These are phyloP conservation scores for Myotis daubentonii DNA, from an alignment of 2,797 vertebrate species.

Conservation along the genomic window DNA sequence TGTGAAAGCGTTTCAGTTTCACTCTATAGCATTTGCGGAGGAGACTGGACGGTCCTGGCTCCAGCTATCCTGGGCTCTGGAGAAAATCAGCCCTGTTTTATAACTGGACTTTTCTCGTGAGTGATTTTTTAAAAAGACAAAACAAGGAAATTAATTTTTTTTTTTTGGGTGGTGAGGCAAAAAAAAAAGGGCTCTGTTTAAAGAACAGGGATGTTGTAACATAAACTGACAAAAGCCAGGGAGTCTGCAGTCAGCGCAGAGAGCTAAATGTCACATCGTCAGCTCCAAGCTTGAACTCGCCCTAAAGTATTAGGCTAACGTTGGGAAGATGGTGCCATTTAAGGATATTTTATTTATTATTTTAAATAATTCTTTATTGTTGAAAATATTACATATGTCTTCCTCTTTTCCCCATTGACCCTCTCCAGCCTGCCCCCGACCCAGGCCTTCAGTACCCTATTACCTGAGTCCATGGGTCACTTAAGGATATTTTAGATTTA, in stretches of 20 bases:
- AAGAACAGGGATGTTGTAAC: constrained; percentile 69
- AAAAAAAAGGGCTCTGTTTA: constrained; percentile 56
- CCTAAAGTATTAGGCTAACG: not conserved
- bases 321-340: constrained; percentile 59
- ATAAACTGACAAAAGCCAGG: constrained; percentile 56
- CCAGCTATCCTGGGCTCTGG: constrained; percentile 65
- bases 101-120: constrained; percentile 54
- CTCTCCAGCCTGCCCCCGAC: no score
- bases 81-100: constrained; percentile 73
- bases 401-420: no score
- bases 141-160: constrained; percentile 69
- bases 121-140: constrained; percentile 58
- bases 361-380: no score
- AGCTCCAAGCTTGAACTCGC: constrained; percentile 60
- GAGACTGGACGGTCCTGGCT: constrained; percentile 58
- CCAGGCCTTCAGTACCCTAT: no score
- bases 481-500: constrained; percentile 54
- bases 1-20: constrained; percentile 66
- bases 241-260: constrained; percentile 42
- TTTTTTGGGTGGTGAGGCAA: constrained; percentile 42
- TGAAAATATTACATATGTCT: no score
- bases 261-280: constrained; percentile 64
- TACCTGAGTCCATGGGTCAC: not conserved
- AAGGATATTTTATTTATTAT: constrained; percentile 26
- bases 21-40: not conserved